Percentiles rank a stretch among this genome's conserved stretches.
These are phyloP conservation scores for Leptopilina syphax DNA, from an alignment of 2,888 invertebrate genomes.

Conservation along the genomic window DNA sequence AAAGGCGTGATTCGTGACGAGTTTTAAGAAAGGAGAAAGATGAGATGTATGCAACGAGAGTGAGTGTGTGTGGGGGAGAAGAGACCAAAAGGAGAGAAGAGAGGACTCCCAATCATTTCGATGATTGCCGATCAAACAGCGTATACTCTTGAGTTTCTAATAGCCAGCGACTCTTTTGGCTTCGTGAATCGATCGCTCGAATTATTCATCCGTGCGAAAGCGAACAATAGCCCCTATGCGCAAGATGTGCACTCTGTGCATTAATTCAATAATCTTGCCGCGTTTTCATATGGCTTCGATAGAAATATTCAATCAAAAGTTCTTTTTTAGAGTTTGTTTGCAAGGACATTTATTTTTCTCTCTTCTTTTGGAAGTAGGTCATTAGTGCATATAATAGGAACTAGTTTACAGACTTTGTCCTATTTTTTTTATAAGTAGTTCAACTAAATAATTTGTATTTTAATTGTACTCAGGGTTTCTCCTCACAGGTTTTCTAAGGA, in stretches of 20 bases:
- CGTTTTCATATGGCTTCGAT: slow-evolving; percentile 12
- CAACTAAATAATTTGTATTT: no score
- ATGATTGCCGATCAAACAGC: slow-evolving; percentile 46
- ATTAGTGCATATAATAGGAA: neutral
- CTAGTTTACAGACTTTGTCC: no score
- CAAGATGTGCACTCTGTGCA: slow-evolving; percentile 44
- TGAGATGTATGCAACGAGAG: neutral
- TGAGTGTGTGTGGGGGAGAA: neutral
- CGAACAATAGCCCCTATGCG: slow-evolving; percentile 44
- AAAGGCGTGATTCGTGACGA: slow-evolving; percentile 41
- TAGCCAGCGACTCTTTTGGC: slow-evolving; percentile 42
- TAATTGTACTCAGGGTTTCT: no score
- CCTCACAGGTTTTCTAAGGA: no score
- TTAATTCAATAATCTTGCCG: slow-evolving; percentile 33
- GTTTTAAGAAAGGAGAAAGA: neutral
- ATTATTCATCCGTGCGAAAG: slow-evolving; percentile 47
- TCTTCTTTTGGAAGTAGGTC: neutral
- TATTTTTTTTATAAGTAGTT: no score
- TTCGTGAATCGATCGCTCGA: slow-evolving; percentile 50
- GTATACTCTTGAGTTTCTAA: slow-evolving; percentile 31
- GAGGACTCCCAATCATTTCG: slow-evolving; percentile 45
- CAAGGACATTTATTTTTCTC: neutral
- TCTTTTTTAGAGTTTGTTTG: neutral
- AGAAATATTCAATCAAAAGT: slow-evolving; percentile 9
- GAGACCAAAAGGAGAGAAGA: slow-evolving; percentile 21